phyloP scores from a whole-genome alignment of 2,113 vertebrate genomes.

The Mesoclemmys tuberculata region DNA sequence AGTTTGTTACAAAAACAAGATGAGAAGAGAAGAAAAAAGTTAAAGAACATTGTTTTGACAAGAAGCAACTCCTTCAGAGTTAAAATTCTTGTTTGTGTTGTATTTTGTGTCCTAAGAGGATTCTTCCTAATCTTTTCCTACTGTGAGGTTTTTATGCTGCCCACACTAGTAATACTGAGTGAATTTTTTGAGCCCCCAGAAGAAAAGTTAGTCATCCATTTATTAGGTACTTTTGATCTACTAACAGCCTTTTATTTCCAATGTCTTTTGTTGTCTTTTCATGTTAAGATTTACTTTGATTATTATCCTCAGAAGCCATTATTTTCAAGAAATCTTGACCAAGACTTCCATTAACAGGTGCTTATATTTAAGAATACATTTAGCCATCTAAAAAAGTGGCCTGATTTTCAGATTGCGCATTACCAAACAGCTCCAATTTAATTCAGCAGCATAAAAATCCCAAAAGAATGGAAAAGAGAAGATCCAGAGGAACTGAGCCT shows the following conservation, averaged over 20 bases:
- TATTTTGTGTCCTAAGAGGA: background rate
- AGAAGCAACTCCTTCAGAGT: background rate
- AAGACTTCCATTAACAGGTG: background rate
- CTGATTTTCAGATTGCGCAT: background rate
- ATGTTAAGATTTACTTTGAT: background rate
- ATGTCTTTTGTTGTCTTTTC: background rate
- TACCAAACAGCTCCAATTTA: background rate
- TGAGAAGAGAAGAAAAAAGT: background rate
- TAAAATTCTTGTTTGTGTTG: background rate
- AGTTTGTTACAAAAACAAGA: background rate
- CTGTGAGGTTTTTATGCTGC: background rate
- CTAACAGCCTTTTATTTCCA: slow-evolving; percentile 34
- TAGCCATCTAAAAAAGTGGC: background rate
- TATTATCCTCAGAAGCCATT: slow-evolving; percentile 16
- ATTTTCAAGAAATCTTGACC: background rate
- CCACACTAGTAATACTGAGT: background rate
- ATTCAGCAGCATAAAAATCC: background rate
- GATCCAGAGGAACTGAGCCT: background rate
- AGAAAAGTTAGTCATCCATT: background rate
- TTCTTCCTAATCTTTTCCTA: background rate
- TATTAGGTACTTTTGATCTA: slow-evolving; percentile 18
- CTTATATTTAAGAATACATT: background rate
- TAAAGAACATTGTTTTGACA: slow-evolving; percentile 28
- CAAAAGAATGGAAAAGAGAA: background rate
- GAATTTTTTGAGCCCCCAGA: background rate